Evolutionary conservation across 2,888 invertebrate genomes (phyloP).

Genomic region (Druceiella hillmani): DNA sequence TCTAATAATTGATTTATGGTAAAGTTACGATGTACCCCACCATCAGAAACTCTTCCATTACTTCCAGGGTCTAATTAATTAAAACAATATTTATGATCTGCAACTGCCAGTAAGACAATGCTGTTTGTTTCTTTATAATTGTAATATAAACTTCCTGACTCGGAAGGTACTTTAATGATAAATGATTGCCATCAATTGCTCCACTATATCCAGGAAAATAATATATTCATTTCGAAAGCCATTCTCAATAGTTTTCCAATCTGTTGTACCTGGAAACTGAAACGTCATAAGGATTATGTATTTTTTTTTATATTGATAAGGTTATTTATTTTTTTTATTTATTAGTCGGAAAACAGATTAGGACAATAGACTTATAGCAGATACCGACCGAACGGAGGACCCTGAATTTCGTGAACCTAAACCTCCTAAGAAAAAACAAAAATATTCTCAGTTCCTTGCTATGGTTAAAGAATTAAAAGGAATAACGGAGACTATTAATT

Average conservation of each 20-base stretch:
- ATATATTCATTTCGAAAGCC: conserved; percentile 23
- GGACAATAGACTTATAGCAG: too few relatives aligned
- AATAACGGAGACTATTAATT: too few relatives aligned
- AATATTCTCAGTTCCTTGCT: too few relatives aligned
- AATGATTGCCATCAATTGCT: conserved; percentile 26
- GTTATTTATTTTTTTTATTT: too few relatives aligned
- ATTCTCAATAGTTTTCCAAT: conserved; percentile 23
- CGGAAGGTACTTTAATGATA: conserved; percentile 21
- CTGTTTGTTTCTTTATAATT: conserved; percentile 26
- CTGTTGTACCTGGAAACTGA: conserved; percentile 20
- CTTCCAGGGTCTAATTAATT: conserved; percentile 24
- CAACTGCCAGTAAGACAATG: conserved; percentile 26
- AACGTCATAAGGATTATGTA: too few relatives aligned
- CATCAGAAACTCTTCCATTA: conserved; percentile 25
- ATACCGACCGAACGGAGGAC: too few relatives aligned
- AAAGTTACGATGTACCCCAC: conserved; percentile 23
- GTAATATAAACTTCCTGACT: conserved; percentile 24
- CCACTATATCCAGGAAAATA: conserved; percentile 26
- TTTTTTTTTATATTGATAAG: too few relatives aligned
- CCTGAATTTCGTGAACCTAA: too few relatives aligned
- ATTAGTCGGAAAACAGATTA: too few relatives aligned
- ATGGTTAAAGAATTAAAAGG: too few relatives aligned
- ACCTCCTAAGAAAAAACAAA: too few relatives aligned
- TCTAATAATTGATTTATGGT: conserved; percentile 16
- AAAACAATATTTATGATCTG: conserved; percentile 27